These are phyloP conservation scores for Cossypha dichroa DNA, from an alignment of 2,797 vertebrate species.

Conservation along the genomic window DNA sequence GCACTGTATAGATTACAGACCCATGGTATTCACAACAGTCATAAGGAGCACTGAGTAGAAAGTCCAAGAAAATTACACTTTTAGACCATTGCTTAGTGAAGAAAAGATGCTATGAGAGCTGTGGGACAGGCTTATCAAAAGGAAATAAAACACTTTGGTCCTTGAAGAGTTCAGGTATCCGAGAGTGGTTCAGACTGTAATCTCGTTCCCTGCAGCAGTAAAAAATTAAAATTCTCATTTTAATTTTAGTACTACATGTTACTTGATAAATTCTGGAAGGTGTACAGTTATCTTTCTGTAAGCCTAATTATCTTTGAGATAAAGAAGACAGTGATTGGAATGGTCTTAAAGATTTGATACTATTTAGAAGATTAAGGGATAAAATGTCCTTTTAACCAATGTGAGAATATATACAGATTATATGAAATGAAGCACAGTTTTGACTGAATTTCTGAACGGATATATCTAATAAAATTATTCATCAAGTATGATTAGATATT, in stretches of 20 bases:
- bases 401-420: neutral
- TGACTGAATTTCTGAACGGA: neutral
- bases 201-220: neutral
- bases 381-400: neutral
- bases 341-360: neutral
- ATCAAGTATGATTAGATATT: neutral
- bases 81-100: neutral
- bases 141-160: constrained; percentile 44
- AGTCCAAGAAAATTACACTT: constrained; percentile 33
- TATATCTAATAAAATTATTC: neutral
- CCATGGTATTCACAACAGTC: neutral
- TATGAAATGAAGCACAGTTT: neutral
- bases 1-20: neutral
- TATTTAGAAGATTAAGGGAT: neutral
- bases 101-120: constrained; percentile 18
- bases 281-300: neutral
- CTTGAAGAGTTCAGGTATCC: constrained; percentile 3
- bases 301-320: neutral
- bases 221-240: neutral
- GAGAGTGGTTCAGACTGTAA: neutral
- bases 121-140: constrained; percentile 37
- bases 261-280: neutral
- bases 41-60: neutral
- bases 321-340: neutral
- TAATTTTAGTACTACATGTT: neutral